Conservation (phyloP, 2,888 invertebrate genomes). For the Phasia obesa region DNA sequence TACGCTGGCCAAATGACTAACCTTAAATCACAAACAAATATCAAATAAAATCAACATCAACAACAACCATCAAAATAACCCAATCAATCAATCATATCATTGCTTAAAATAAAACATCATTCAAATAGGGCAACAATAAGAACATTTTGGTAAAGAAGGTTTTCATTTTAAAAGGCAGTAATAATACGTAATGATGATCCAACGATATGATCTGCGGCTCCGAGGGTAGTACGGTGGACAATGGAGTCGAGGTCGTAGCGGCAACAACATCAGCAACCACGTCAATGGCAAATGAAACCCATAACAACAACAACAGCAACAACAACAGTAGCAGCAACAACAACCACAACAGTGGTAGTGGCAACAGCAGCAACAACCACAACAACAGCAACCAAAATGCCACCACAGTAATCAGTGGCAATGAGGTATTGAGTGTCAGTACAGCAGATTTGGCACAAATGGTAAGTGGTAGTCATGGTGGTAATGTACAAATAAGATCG, state of each 20-base stretch:
- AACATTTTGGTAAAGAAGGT: slow-evolving; percentile 83
- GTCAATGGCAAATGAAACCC: slow-evolving; percentile 59
- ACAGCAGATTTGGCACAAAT: slow-evolving; percentile 67
- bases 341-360: neutral
- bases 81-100: slow-evolving; percentile 40
- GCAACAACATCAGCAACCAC: slow-evolving; percentile 70
- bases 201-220: slow-evolving; percentile 82
- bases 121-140: slow-evolving; percentile 81
- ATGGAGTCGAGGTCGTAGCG: slow-evolving; percentile 70
- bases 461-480: slow-evolving; percentile 73
- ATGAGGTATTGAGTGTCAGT: slow-evolving; percentile 68
- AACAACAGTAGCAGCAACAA: slow-evolving; percentile 3
- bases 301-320: slow-evolving; percentile 17
- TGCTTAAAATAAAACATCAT: slow-evolving; percentile 32
- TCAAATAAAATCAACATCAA: neutral
- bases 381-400: slow-evolving; percentile 15
- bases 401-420: slow-evolving; percentile 65
- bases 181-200: slow-evolving; percentile 83
- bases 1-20: slow-evolving; percentile 55
- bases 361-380: neutral
- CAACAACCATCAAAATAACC: slow-evolving; percentile 46
- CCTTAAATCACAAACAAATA: slow-evolving; percentile 36
- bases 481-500: slow-evolving; percentile 69
- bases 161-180: slow-evolving; percentile 83
- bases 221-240: slow-evolving; percentile 72